Evolutionary conservation across 1,140 invertebrate species (phyloP), one percentile per base, ranked within the genome.

Genomic region (Pararge aegeria): DNA sequence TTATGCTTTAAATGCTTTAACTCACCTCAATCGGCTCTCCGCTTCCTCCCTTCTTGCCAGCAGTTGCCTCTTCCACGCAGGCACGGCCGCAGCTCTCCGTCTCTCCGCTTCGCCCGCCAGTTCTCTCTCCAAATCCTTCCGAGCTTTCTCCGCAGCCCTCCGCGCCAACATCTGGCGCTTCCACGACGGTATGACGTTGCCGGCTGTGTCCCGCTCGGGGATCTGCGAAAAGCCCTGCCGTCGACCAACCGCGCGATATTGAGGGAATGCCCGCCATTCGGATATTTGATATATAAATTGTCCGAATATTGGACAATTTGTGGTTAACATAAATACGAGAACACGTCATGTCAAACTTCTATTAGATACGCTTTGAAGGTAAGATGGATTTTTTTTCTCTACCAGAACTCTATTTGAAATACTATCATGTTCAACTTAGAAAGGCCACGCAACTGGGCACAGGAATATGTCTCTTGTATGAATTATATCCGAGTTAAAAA

Each of bases 81-180:
- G 97, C 69, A 98, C 96, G 16, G 96, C 92, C 50, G 95, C 94
- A 29, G 97, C 92, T 69, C 96, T 91, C 64, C 96, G 94, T 66
- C 96, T 94, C 85, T 98, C 97, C 1, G 96, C 95, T 73, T 98
- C 96, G 54, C 93, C 91, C 38, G 94, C 93, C 73, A 96, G 89
- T 66, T 95, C 93, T 80, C 97, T 96, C 86, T 98, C 96, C 50
- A 97, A 90, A 73, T 98, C 97, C 78, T 96, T 96, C 59, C 95
- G 94, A 1, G 97, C 97, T 62, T 95, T 94, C 80, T 98, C 97
- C 0, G 97, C 97, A 0, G 96, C 95, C 82, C 98, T 97, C 71
- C 96, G 95, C 0, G 97, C 97, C 78, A 98, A 76, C 96, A 99
- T 97, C 88, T 98, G 97, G 18, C 97, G 89, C 83, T 98, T 98